Percentiles rank a stretch among this genome's conserved stretches.
phyloP scores from a whole-genome alignment of 2,113 vertebrate genomes.

The Brachypodius melanocephalos region DNA sequence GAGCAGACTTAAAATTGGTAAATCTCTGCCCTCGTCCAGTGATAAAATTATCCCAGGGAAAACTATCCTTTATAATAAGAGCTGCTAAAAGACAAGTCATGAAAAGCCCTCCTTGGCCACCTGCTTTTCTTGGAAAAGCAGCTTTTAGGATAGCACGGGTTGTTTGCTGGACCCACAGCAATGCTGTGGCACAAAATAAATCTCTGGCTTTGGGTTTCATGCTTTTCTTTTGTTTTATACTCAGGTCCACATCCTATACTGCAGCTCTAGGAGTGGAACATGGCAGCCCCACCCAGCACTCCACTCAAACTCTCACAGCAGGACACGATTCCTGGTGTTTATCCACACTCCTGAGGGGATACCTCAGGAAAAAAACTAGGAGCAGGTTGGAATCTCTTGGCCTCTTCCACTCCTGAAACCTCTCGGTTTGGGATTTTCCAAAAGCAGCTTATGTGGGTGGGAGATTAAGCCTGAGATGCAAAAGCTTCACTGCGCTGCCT shows the following conservation, averaged over 20 bases:
- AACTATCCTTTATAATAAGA: neutral
- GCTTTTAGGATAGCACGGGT: rapidly evolving
- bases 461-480: neutral
- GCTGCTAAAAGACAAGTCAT: neutral
- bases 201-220: neutral
- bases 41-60: neutral
- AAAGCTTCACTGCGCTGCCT: neutral
- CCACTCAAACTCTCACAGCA: neutral
- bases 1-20: neutral
- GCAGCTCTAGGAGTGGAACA: neutral
- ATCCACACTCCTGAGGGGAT: neutral
- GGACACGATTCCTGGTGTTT: neutral
- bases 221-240: neutral
- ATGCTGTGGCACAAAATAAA: neutral
- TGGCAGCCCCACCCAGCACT: neutral
- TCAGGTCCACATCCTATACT: neutral
- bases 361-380: neutral
- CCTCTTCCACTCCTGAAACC: neutral
- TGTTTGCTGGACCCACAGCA: neutral
- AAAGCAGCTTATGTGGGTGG: slow-evolving; percentile 16
- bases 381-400: neutral
- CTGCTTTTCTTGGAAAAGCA: neutral
- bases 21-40: neutral
- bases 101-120: neutral
- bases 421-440: neutral